Percentiles rank a stretch among this genome's conserved stretches.
phyloP scores from a whole-genome alignment of 2,797 vertebrate species.

The Triplophysa yarkandensis region DNA sequence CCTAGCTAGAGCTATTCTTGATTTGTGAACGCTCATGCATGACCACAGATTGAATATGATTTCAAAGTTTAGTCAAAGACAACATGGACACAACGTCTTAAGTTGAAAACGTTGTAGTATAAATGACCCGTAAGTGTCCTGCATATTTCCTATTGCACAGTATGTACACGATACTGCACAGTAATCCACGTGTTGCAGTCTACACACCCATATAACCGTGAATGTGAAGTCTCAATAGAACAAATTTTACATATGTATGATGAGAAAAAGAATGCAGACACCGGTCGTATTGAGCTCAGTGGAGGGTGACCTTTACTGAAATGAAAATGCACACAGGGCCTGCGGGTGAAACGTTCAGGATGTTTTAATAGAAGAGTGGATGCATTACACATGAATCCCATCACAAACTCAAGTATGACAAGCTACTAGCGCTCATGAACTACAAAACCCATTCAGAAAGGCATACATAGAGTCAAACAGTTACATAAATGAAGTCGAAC shows the following conservation, averaged over 20 bases:
- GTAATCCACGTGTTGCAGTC: not conserved
- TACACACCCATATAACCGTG: not conserved
- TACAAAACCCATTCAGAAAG: conserved; percentile 50
- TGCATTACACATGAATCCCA: not conserved
- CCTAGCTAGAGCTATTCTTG: too few species aligned
- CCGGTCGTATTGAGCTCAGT: not conserved
- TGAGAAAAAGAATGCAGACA: conserved; percentile 1
- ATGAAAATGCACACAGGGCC: not conserved
- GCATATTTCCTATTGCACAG: not conserved
- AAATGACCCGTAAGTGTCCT: too few species aligned
- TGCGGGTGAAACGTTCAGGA: conserved; percentile 16
- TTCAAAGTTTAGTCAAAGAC: too few species aligned
- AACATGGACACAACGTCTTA: too few species aligned
- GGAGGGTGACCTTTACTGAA: not conserved
- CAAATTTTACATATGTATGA: not conserved
- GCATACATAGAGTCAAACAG: conserved; percentile 87
- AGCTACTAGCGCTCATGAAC: not conserved
- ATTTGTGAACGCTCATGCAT: too few species aligned
- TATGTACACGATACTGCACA: not conserved
- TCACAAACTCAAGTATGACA: not conserved
- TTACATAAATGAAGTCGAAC: conserved; percentile 88
- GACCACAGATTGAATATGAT: too few species aligned
- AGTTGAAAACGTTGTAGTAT: too few species aligned
- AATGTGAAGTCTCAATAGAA: not conserved
- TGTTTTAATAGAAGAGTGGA: conserved; percentile 40